These are phyloP conservation scores for Leptura quadrifasciata DNA, from an alignment of 2,888 invertebrate genomes.

Conservation along the genomic window DNA sequence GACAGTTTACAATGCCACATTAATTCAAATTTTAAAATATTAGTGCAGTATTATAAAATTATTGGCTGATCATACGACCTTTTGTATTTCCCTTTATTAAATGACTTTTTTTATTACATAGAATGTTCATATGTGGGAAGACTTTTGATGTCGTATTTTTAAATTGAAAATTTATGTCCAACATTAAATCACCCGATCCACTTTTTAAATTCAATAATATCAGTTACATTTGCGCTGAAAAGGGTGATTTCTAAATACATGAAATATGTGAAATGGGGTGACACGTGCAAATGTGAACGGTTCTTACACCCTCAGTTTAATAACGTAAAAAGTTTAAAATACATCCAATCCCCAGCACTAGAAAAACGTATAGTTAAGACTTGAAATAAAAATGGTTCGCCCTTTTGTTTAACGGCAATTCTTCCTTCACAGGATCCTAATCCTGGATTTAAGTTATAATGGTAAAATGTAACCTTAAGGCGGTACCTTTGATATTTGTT, in stretches of 20 bases:
- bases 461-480: slow-evolving; percentile 17
- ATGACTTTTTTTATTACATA: slow-evolving; percentile 14
- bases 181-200: slow-evolving; percentile 49
- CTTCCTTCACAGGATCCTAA: slow-evolving; percentile 25
- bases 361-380: slow-evolving; percentile 10
- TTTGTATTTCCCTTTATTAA: slow-evolving; percentile 16
- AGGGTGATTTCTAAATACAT: slow-evolving; percentile 57
- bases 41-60: background rate
- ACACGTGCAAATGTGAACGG: slow-evolving; percentile 44
- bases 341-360: slow-evolving; percentile 28
- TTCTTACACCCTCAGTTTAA: slow-evolving; percentile 38
- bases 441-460: slow-evolving; percentile 37
- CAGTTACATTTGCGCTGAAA: slow-evolving; percentile 54
- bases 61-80: background rate
- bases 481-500: slow-evolving; percentile 44
- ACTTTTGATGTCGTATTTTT: slow-evolving; percentile 43
- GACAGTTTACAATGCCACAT: background rate
- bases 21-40: background rate
- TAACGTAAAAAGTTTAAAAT: slow-evolving; percentile 50
- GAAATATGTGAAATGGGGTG: slow-evolving; percentile 54
- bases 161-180: slow-evolving; percentile 52
- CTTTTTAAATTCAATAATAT: slow-evolving; percentile 54
- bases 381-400: slow-evolving; percentile 32
- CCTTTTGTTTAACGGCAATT: slow-evolving; percentile 36
- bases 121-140: slow-evolving; percentile 43